These are phyloP conservation scores for Onychostoma macrolepis DNA, from an alignment of 2,113 vertebrate genomes.

Conservation along the genomic window DNA sequence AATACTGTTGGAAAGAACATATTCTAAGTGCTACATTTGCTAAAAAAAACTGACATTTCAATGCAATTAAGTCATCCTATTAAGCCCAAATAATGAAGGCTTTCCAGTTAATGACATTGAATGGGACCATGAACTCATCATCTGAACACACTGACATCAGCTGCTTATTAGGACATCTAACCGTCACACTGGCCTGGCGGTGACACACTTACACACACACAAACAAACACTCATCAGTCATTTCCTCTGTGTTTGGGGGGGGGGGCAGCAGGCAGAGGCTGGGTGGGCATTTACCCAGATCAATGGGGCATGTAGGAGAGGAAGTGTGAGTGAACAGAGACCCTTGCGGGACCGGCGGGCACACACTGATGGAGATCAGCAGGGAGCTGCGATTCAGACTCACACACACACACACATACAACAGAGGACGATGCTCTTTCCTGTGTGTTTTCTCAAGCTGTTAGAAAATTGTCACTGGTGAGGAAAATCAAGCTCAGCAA, in stretches of 20 bases:
- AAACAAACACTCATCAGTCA: constrained; percentile 32
- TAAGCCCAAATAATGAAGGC: constrained; percentile 11
- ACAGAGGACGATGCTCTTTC: constrained; percentile 25
- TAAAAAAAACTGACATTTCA: neutral
- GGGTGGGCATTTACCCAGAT: constrained; percentile 49
- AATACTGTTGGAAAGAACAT: neutral
- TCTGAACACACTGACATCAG: constrained; percentile 46
- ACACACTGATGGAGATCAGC: constrained; percentile 38
- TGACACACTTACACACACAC: constrained; percentile 5
- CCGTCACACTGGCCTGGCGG: neutral
- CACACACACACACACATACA: constrained; percentile 9
- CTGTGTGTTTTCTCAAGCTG: constrained; percentile 12
- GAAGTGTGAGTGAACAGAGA: constrained; percentile 37
- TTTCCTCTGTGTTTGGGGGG: neutral
- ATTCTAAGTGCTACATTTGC: neutral
- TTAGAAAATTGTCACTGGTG: neutral
- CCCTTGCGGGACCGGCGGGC: neutral
- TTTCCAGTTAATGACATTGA: constrained; percentile 27
- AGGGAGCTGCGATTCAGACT: constrained; percentile 6
- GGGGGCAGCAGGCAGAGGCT: constrained; percentile 25
- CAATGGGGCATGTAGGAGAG: constrained; percentile 42
- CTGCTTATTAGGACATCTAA: constrained; percentile 8
- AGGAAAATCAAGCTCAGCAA: neutral
- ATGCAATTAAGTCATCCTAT: constrained; percentile 4
- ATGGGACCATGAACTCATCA: neutral